Evolutionary conservation across 1,140 invertebrate genomes (phyloP), one percentile per base, ranked within the genome.

Genomic region (Subanguina moxae): DNA sequence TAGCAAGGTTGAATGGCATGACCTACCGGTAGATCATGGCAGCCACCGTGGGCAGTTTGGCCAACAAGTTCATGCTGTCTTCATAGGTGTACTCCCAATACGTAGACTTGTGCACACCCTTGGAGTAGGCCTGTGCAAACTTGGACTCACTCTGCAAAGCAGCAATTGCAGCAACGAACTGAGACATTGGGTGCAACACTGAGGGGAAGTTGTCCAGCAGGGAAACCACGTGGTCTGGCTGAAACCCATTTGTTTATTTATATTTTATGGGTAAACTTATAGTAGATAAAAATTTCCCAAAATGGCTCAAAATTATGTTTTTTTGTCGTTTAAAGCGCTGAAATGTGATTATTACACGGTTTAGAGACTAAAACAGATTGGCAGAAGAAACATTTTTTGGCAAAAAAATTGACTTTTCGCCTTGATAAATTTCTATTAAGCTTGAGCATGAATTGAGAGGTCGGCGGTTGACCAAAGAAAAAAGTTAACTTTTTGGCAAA

Each of bases 171-270:
- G 91, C 89, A 52, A 90, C 90, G 78, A 96, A 92, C 83, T 97
- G 94, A 13, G 92, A 89, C 94, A 97, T 97, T 0, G 93, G 93
- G 81, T 96, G 93, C 28, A 97, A 84, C 70, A 88, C 88, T 73
- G 88, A 88, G n/a, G 94, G 94, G 85, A 97, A 91, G 83, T 93
- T 93, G 84, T 96, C 95, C 70, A 97, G 84, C 87, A 96, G 90
- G 28, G 89, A 92, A 13, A 93, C 91, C 32, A 97, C 92, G 84
- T 97, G 93, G 57, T 89, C 87, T 0, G 94, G 94, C 5, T 21
- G 48, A 38, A 38, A 38, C 11, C 11, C 3, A 38, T 38, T 38
- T n/a, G n/a, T 38, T 38, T 38, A 38, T 38, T 38, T 5, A 38
- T n/a, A n/a, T n/a, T n/a, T n/a, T n/a, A n/a, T n/a, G n/a, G n/a